Evolutionary conservation across 2,888 invertebrate genomes (phyloP).

Genomic region (Harmothoe impar): DNA sequence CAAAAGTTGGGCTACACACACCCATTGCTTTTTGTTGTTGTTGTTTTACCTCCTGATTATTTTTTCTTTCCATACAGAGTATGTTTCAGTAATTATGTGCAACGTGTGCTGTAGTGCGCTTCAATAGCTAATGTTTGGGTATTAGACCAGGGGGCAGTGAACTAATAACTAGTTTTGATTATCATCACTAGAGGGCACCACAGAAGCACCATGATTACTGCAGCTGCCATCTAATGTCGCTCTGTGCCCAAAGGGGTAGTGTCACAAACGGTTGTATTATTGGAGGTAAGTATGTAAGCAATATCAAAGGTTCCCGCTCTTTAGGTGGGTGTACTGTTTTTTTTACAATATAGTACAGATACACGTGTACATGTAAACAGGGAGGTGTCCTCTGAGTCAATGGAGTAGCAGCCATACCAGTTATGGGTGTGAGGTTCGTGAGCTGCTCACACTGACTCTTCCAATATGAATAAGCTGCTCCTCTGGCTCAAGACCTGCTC

Average conservation of each 20-base stretch:
- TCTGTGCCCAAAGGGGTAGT: conserved; percentile 2
- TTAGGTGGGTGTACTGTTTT: too few relatives aligned
- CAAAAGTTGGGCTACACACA: conserved; percentile 20
- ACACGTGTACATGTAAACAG: too few relatives aligned
- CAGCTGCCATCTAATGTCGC: conserved; percentile 55
- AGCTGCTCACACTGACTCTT: too few relatives aligned
- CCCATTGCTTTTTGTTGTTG: conserved; percentile 49
- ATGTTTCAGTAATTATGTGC: neutral
- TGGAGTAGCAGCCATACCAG: too few relatives aligned
- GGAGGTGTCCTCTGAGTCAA: too few relatives aligned
- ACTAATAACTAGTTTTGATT: conserved; percentile 54
- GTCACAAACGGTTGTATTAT: neutral
- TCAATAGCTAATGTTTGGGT: neutral
- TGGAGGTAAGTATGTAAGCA: conserved; percentile 17
- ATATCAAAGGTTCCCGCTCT: too few relatives aligned
- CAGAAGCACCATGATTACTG: conserved; percentile 49
- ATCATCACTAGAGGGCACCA: conserved; percentile 52
- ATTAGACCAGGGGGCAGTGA: conserved; percentile 37
- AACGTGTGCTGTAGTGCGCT: neutral
- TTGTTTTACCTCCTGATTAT: neutral
- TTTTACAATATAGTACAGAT: too few relatives aligned
- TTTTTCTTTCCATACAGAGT: neutral
- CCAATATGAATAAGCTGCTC: too few relatives aligned
- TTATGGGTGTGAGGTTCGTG: too few relatives aligned
- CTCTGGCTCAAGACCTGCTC: too few relatives aligned